Evolutionary conservation across 2,888 invertebrate genomes (phyloP), one percentile per base, ranked within the genome.

Genomic region (Tiliacea citrago): DNA sequence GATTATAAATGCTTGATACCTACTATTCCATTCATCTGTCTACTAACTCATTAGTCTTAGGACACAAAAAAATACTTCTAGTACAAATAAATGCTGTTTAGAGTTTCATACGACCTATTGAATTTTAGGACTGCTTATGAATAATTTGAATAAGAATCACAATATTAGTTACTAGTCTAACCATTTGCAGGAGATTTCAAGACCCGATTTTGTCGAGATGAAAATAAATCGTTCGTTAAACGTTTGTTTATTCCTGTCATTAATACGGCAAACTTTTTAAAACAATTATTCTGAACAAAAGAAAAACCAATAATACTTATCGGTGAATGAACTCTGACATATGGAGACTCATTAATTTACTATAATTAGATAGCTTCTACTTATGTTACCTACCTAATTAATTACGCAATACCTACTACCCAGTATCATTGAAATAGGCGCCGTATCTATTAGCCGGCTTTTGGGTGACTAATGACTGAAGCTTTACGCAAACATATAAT

Each of bases 271-370:
- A 35, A 45, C 35, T 51, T 42, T 1, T 21, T 42, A 12, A 65
- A 66, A 66, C 16, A 29, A 16, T 24, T 60, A 29, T 53, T 60
- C 6, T 24, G 10, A 29, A 61, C n/a, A 39, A 24, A 62, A 62
- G 24, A 8, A 76, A 81, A 49, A 58, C 0, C 1, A 58, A 68
- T 62, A 79, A 29, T 7, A 21, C n/a, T 57, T 57, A 83, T 80
- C 77, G 69, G 69, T 77, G 29, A 68, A 70, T 61, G 77, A 82
- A 69, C 84, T 61, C 55, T 84, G 58, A 70, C 85, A 84, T 84
- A 68, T 29, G 71, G 61, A 45, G 57, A 57, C 68, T 63, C 21
- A 70, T 61, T 66, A 39, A 68, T 57, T 68, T 66, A 65, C 61
- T 81, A 68, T 79, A 65, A 61, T 49, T 62, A 60, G 18, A 53